A percentile compares a stretch with the other conserved stretches of the same genome.
These are phyloP conservation scores for Tychaedon coryphoeus DNA, from an alignment of 2,113 vertebrate genomes.

Conservation along the genomic window DNA sequence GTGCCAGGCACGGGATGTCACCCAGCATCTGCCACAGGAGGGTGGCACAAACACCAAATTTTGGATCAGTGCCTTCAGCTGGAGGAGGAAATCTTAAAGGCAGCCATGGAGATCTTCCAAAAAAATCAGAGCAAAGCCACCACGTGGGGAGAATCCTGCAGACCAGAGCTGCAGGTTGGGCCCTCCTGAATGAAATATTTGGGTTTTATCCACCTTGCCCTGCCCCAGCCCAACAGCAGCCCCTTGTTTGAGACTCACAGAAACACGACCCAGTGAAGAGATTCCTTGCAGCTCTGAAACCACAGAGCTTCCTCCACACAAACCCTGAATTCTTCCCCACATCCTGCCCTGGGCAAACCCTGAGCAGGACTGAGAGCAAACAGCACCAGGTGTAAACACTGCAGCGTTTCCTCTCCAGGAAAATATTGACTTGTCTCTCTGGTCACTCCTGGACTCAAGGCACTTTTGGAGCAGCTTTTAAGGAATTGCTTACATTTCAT, in stretches of 20 bases:
- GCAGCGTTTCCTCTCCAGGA: background rate
- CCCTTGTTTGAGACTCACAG: background rate
- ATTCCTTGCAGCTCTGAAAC: background rate
- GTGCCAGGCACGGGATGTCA: too few species aligned
- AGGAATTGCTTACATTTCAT: background rate
- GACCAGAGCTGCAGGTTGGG: background rate
- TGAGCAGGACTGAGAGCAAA: background rate
- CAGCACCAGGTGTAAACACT: background rate
- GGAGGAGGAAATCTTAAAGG: background rate
- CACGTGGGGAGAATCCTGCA: background rate
- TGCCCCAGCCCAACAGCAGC: background rate
- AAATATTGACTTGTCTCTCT: constrained; percentile 37
- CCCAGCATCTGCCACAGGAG: background rate
- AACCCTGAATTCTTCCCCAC: background rate
- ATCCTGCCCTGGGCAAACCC: constrained; percentile 9
- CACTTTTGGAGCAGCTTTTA: background rate
- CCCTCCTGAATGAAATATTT: background rate
- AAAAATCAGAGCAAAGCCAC: fast-evolving
- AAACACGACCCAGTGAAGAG: background rate
- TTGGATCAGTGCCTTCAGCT: background rate
- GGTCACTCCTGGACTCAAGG: background rate
- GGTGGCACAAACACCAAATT: background rate
- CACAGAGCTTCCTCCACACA: background rate
- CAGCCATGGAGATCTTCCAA: background rate
- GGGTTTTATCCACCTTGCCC: background rate